Percentiles rank a stretch among this genome's conserved stretches.
These are phyloP conservation scores for Patella depressa DNA, from an alignment of 2,888 invertebrate genomes.

Conservation along the genomic window DNA sequence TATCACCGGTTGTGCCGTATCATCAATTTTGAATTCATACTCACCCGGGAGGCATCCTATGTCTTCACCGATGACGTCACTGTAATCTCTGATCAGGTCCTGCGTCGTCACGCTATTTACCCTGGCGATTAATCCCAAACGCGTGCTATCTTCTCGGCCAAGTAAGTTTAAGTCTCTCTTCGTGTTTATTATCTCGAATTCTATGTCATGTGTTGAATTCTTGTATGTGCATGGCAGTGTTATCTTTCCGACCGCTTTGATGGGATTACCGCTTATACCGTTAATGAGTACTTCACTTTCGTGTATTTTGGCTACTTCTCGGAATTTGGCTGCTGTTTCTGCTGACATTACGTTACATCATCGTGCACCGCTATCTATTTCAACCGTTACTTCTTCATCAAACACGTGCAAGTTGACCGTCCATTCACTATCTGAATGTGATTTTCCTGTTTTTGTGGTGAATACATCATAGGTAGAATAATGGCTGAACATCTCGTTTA, in stretches of 20 bases:
- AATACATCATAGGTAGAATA: constrained; percentile 21
- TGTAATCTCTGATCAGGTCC: too few relatives aligned
- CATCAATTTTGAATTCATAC: constrained; percentile 32
- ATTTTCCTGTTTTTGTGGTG: constrained; percentile 12
- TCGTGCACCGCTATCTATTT: constrained; percentile 5
- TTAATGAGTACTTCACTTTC: constrained; percentile 19
- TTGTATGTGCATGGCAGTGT: not conserved
- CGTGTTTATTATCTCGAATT: too few relatives aligned
- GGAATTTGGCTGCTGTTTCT: not conserved
- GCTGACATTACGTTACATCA: constrained; percentile 21
- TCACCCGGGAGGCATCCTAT: constrained; percentile 32
- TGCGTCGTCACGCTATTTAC: not conserved
- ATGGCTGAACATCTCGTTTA: constrained; percentile 25
- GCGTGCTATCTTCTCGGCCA: not conserved
- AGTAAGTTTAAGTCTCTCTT: too few relatives aligned
- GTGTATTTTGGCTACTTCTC: not conserved
- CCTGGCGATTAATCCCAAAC: too few relatives aligned
- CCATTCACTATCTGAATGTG: constrained; percentile 12
- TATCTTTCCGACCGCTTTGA: constrained; percentile 13
- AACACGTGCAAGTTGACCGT: too few relatives aligned
- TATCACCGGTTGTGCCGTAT: constrained; percentile 22
- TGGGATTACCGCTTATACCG: constrained; percentile 15
- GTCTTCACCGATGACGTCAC: constrained; percentile 27
- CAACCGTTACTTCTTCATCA: not conserved
- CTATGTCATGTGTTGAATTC: too few relatives aligned